These are phyloP conservation scores for Chlamydotis undulata DNA, from an alignment of 2,113 vertebrate species.

Conservation along the genomic window DNA sequence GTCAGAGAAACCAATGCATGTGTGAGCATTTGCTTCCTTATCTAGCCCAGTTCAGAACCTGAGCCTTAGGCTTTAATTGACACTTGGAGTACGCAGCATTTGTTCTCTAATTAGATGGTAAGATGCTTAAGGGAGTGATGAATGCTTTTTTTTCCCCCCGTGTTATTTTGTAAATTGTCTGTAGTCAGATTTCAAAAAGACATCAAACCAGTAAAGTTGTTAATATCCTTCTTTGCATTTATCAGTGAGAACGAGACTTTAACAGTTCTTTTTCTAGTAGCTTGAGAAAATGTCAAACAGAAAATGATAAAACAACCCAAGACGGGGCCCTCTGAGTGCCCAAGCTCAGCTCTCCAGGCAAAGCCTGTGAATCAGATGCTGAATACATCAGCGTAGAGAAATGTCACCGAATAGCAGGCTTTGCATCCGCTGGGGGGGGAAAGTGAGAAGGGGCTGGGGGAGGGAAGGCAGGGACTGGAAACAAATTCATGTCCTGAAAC, in stretches of 20 bases:
- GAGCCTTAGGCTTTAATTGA: constrained; percentile 3
- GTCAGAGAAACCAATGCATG: not conserved
- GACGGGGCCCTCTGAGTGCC: not conserved
- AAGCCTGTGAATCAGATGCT: not conserved
- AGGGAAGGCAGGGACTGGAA: not conserved
- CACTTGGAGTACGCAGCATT: not conserved
- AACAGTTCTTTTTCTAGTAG: not conserved
- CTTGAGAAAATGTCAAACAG: not conserved
- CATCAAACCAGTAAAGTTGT: not conserved
- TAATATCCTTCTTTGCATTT: not conserved
- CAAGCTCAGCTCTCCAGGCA: not conserved
- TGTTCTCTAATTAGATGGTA: constrained; percentile 15
- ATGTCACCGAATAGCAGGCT: not conserved
- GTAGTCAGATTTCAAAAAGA: not conserved
- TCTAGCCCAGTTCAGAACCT: not conserved
- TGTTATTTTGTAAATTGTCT: constrained; percentile 9
- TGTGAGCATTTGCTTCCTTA: not conserved
- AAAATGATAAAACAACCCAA: not conserved
- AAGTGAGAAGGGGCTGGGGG: not conserved
- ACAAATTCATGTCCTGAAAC: not conserved
- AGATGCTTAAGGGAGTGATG: not conserved
- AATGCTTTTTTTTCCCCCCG: not conserved
- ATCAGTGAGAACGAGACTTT: not conserved
- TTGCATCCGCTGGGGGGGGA: not conserved
- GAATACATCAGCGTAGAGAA: not conserved